phyloP scores from a whole-genome alignment of 2,888 invertebrate species.

The Ophioninae sp. region DNA sequence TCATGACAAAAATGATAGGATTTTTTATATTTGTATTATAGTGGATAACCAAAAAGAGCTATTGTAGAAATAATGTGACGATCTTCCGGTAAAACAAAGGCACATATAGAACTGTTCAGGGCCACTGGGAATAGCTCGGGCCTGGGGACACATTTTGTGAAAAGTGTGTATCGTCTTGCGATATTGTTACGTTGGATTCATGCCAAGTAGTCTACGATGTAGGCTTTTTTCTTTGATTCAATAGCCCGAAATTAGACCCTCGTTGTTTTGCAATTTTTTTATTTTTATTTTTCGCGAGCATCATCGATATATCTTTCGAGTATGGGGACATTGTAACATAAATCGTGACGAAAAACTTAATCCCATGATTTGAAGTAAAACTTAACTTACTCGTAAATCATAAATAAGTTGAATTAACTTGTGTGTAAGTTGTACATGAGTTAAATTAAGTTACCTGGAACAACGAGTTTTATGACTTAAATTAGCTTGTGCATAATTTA shows the following conservation, averaged over 20 bases:
- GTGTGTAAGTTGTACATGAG: no score
- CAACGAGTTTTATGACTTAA: no score
- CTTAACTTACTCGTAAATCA: no score
- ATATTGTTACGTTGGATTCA: slow-evolving; percentile 61
- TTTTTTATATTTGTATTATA: no score
- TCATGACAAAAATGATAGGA: no score
- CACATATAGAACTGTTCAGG: slow-evolving; percentile 46
- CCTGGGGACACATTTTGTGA: slow-evolving; percentile 49
- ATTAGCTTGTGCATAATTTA: no score
- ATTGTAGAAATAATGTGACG: slow-evolving; percentile 4
- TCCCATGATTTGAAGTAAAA: neutral
- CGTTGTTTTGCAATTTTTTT: slow-evolving; percentile 47
- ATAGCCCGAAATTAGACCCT: slow-evolving; percentile 44
- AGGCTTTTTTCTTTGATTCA: slow-evolving; percentile 26
- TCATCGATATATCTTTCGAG: neutral
- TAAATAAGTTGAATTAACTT: no score
- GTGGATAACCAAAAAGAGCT: neutral
- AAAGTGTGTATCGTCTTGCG: slow-evolving; percentile 45
- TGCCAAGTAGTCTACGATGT: slow-evolving; percentile 57
- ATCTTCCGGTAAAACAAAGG: slow-evolving; percentile 20
- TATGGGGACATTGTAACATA: neutral
- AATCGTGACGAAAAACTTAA: neutral
- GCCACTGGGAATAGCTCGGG: slow-evolving; percentile 36
- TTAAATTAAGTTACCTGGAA: no score
- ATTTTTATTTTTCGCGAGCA: slow-evolving; percentile 31